Evolutionary conservation across 2,113 vertebrate species (phyloP), one percentile per base, ranked within the genome.

Genomic region (Kryptolebias marmoratus): DNA sequence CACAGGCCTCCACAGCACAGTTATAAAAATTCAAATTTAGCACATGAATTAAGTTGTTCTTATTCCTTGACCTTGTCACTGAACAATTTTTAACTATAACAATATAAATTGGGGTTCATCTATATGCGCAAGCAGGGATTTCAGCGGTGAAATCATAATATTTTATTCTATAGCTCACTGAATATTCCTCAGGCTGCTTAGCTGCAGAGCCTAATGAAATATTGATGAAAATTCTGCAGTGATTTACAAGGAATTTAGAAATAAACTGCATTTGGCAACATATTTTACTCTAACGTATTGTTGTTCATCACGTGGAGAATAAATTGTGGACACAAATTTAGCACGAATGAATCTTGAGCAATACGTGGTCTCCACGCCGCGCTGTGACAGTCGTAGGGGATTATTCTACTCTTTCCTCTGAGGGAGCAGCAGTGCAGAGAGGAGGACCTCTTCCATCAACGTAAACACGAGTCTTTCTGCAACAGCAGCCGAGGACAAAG

Each of bases 21-120:
- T 87, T 88, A 75, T 85, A 88, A 85, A 88, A 89, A 90, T 88
- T 89, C 87, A 82, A 84, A 90, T 89, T 77, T 88, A 90, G 86
- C 82, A 79, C 81, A 88, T 86, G 84, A 86, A 85, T 90, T 92
- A 90, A 84, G 88, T 87, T 87, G 81, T 88, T 90, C 82, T 81
- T 83, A 57, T 88, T 89, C 72, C 71, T 69, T 70, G 82, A 87
- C 91, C 89, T 89, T 89, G 87, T 87, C 89, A 77, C 69, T 39
- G 80, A 83, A 77, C 77, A 89, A 82, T 87, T 89, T 61, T 91
- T 92, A 90, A 87, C 75, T 78, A 68, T 86, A 86, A 80, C 84
- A 84, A 77, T 90, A 90, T 90, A 89, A 90, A 89, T 87, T 72
- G 87, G 76, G 70, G 66, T 85, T 86, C 86, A 84, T 89, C 84